A percentile compares a stretch with the other conserved stretches of the same genome.
Conservation (phyloP, 2,888 invertebrate genomes). For the Phymatocera aterrima region DNA sequence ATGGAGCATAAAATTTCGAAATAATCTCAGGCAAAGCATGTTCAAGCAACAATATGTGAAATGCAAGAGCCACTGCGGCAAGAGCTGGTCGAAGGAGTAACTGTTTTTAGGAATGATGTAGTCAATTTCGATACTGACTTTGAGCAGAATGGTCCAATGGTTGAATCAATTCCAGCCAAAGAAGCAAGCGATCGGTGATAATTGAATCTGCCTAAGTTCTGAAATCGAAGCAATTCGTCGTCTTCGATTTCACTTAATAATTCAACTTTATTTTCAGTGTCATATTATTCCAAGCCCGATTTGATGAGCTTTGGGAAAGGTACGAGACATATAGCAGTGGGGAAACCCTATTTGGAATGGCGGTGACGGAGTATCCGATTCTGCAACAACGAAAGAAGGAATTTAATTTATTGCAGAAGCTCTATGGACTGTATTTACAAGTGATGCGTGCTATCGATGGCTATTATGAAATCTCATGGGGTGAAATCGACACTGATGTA, state of each 20-base stretch:
- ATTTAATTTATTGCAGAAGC: conserved; percentile 88
- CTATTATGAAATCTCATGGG: conserved; percentile 91
- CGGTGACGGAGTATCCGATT: conserved; percentile 89
- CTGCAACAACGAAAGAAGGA: conserved; percentile 88
- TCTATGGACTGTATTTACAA: conserved; percentile 87
- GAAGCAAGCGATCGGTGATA: conserved; percentile 89
- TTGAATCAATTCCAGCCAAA: conserved; percentile 87
- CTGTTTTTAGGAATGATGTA: conserved; percentile 81
- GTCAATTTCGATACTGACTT: conserved; percentile 84
- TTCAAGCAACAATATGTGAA: conserved; percentile 83
- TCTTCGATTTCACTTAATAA: neutral
- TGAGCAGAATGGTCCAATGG: conserved; percentile 89
- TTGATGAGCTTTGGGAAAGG: conserved; percentile 89
- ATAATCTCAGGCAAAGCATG: conserved; percentile 78
- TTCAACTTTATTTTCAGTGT: conserved; percentile 74
- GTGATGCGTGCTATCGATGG: conserved; percentile 92
- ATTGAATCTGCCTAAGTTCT: neutral
- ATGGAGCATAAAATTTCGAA: neutral
- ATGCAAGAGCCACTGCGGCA: conserved; percentile 86
- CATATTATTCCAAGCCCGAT: conserved; percentile 85
- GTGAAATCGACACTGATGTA: conserved; percentile 87
- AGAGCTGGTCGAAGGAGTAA: conserved; percentile 84
- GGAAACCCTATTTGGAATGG: conserved; percentile 90
- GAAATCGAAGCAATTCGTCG: neutral
- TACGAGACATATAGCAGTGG: conserved; percentile 90